A percentile compares a stretch with the other conserved stretches of the same genome.
Conservation (phyloP, 2,797 vertebrate genomes). For the Hippopotamyrus pictus region DNA sequence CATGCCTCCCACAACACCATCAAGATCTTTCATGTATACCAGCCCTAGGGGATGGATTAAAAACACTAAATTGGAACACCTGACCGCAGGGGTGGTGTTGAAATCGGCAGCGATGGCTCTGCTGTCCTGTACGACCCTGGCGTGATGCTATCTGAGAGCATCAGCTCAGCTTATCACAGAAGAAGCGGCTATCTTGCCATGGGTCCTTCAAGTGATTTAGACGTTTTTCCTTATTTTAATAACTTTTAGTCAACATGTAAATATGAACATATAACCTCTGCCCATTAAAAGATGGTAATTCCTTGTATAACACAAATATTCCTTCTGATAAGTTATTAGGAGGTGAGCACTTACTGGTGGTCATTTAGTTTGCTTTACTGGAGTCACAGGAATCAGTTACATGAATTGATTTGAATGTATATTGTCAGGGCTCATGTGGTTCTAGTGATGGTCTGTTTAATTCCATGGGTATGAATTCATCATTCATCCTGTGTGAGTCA, state of each 20-base stretch:
- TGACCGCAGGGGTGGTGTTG: neutral
- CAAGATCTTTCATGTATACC: neutral
- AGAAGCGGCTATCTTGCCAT: neutral
- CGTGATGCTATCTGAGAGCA: slow-evolving; percentile 4
- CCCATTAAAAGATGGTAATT: neutral
- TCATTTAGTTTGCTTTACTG: neutral
- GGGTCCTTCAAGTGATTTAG: neutral
- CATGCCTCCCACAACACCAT: neutral
- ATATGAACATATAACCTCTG: neutral
- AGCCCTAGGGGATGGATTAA: slow-evolving; percentile 16
- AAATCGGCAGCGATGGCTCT: neutral
- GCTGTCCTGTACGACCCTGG: neutral
- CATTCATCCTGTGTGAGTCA: neutral
- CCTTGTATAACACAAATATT: neutral
- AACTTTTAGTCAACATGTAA: neutral
- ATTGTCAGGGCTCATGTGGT: neutral
- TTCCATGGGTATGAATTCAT: neutral
- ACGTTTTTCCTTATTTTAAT: neutral
- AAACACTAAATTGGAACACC: slow-evolving; percentile 6
- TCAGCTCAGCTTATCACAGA: neutral
- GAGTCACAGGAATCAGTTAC: neutral
- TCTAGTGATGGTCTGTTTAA: neutral
- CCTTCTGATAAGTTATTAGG: neutral
- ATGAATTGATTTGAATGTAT: neutral
- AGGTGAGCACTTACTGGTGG: neutral